A percentile compares a stretch with the other conserved stretches of the same genome.
These are phyloP conservation scores for Lycia hirtaria DNA, from an alignment of 2,888 invertebrate genomes.

Conservation along the genomic window DNA sequence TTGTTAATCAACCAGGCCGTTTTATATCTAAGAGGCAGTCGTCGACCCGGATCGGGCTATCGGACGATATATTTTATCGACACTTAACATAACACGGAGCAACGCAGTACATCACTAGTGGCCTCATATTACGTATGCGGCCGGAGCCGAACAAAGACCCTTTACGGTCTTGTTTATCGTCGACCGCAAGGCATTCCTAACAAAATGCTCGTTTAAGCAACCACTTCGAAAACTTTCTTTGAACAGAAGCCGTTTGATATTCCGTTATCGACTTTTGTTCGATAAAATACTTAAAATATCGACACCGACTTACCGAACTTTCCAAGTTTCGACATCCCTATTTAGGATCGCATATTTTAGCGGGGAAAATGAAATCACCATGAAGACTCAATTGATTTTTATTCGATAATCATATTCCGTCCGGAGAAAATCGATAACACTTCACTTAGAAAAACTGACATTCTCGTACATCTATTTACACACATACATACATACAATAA, in stretches of 20 bases:
- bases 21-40: slow-evolving; percentile 30
- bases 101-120: slow-evolving; percentile 48
- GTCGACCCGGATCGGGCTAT: slow-evolving; percentile 36
- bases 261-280: slow-evolving; percentile 36
- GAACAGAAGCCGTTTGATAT: slow-evolving; percentile 40
- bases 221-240: slow-evolving; percentile 43
- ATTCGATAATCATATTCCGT: slow-evolving; percentile 74
- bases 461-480: slow-evolving; percentile 68
- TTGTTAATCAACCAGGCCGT: slow-evolving; percentile 42
- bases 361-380: slow-evolving; percentile 44
- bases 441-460: slow-evolving; percentile 63
- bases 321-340: slow-evolving; percentile 37
- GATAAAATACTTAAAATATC: slow-evolving; percentile 38
- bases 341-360: slow-evolving; percentile 13
- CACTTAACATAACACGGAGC: slow-evolving; percentile 33
- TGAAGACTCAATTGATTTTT: slow-evolving; percentile 68
- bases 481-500: slow-evolving; percentile 53
- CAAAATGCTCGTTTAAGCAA: slow-evolving; percentile 50
- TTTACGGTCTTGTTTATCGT: slow-evolving; percentile 66
- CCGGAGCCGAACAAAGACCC: slow-evolving; percentile 59
- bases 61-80: slow-evolving; percentile 42
- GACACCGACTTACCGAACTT: slow-evolving; percentile 23
- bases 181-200: slow-evolving; percentile 57
- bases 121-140: slow-evolving; percentile 55
- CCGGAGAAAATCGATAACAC: slow-evolving; percentile 73